Base-by-base conservation (phyloP, 1,140 invertebrate species). In the Leptopilina boulardi region DNA sequence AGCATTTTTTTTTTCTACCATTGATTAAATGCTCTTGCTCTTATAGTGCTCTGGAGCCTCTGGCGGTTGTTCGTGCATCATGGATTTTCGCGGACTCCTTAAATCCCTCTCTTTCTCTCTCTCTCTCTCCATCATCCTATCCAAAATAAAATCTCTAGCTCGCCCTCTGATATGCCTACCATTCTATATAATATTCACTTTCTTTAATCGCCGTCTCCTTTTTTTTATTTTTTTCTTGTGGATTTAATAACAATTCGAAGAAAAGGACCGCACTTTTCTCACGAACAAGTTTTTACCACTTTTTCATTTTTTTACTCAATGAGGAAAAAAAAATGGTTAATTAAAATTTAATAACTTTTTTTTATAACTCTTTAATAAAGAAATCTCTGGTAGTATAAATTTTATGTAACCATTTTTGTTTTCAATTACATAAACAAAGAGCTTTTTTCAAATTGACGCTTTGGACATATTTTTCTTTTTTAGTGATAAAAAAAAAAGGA, bases 1-100 rank as follows among this genome's bases (percentile, higher is more conserved):
- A 87, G 84, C 86, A 85, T 84, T 84, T 76, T 71, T 84, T 84
- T 84, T 76, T 70, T 84, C 85, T 87, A 87, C 81, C 84, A 84
- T 88, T 89, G 87, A 89, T 89, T 88, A 89, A 88, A 89, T 88
- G 87, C 87, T 89, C 87, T 84, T 87, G n/a, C n/a, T n/a, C n/a
- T n/a, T n/a, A n/a, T n/a, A 84, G 85, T 86, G 85, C 79, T n/a
- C n/a, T 82, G 82, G 81, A 85, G 82, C 75, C 78, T 83, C 80
- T 82, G 77, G 77, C 76, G 79, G 70, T 79, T 80, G 73, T 78
- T 74, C 56, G 18, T 23, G 76, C 44, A 41, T 47, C 71, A 56
- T 59, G 59, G 38, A 59, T 30, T 70, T 34, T 75, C 19, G 44
- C 71, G 2, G 56, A 75, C 66, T 73, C 77, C 75, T 77, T 76